These are phyloP conservation scores for Poeciliopsis infans DNA, from an alignment of 2,797 vertebrate genomes.

Conservation along the genomic window DNA sequence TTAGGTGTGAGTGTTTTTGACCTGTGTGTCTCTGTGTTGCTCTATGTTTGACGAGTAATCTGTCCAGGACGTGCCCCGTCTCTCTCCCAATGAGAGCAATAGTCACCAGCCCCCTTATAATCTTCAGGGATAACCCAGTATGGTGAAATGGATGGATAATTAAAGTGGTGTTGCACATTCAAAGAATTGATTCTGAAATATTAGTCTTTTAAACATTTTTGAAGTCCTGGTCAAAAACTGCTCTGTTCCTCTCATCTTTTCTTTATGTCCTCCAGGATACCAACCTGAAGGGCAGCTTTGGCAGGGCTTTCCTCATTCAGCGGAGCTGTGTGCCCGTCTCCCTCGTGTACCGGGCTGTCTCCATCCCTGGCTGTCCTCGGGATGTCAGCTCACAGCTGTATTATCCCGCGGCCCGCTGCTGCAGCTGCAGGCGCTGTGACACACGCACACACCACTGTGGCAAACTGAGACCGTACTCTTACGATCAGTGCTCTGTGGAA, in stretches of 20 bases:
- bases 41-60: neutral
- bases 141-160: neutral
- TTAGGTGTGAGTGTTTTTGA: neutral
- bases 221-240: neutral
- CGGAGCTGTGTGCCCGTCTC: constrained; percentile 87
- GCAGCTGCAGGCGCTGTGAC: constrained; percentile 87
- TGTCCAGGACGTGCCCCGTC: neutral
- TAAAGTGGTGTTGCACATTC: neutral
- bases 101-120: neutral
- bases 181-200: neutral
- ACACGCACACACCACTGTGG: constrained; percentile 85
- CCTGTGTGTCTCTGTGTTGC: neutral
- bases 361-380: constrained; percentile 84
- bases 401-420: constrained; percentile 84
- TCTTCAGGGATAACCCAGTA: neutral
- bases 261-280: constrained; percentile 80
- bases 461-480: constrained; percentile 56
- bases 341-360: constrained; percentile 78
- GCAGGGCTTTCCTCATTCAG: constrained; percentile 83
- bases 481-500: constrained; percentile 34
- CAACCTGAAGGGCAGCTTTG: constrained; percentile 84
- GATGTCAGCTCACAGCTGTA: constrained; percentile 81
- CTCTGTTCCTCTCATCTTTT: neutral
- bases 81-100: neutral
- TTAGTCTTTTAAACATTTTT: neutral